Evolutionary conservation across 2,797 vertebrate genomes (phyloP).

Genomic region (Neomorphus geoffroyi): DNA sequence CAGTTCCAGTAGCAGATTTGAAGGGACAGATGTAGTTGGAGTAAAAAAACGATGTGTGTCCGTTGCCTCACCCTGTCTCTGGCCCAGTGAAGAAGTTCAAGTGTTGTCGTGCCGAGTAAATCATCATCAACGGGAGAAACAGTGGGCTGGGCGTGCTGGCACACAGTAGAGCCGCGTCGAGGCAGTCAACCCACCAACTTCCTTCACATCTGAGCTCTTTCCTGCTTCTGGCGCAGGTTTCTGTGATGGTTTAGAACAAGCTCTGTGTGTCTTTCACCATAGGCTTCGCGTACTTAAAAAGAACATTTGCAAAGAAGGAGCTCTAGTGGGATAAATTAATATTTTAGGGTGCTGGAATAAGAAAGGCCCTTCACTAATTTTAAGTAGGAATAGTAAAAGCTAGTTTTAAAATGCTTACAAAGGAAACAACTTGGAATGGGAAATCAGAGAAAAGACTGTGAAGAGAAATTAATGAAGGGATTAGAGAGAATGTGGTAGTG

Average conservation of each 20-base stretch:
- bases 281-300: neutral
- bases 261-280: neutral
- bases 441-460: neutral
- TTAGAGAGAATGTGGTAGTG: neutral
- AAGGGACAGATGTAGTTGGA: neutral
- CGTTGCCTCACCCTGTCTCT: neutral
- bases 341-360: neutral
- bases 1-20: neutral
- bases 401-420: neutral
- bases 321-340: neutral
- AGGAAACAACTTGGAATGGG: neutral
- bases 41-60: neutral
- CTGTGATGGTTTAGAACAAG: neutral
- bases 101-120: neutral
- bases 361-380: neutral
- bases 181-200: neutral
- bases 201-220: neutral
- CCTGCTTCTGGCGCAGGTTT: neutral
- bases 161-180: neutral
- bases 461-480: constrained; percentile 22
- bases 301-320: neutral
- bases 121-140: neutral
- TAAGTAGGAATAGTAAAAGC: neutral
- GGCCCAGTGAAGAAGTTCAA: neutral
- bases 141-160: neutral